Evolutionary conservation across 2,113 vertebrate genomes (phyloP).

Genomic region (Gopherus evgoodei): DNA sequence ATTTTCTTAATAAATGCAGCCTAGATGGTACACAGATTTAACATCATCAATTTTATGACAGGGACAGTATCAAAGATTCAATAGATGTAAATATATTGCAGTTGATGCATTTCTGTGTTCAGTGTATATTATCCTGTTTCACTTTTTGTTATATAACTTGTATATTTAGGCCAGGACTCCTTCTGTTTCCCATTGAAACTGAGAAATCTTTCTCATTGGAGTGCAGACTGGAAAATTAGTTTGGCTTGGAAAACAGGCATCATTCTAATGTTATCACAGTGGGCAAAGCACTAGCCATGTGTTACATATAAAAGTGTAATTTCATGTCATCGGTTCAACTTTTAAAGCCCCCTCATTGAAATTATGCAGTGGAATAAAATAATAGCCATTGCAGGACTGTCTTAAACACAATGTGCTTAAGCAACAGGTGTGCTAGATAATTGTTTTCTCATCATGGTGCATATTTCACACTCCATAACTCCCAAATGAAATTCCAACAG

Average conservation of each 20-base stretch:
- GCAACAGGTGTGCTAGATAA: conserved; percentile 76
- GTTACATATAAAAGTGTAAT: conserved; percentile 9
- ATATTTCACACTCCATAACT: conserved; percentile 78
- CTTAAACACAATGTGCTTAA: conserved; percentile 7
- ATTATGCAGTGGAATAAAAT: conserved; percentile 40
- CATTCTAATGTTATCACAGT: background rate
- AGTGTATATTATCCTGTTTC: background rate
- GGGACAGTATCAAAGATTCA: background rate
- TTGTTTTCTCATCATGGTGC: conserved; percentile 74
- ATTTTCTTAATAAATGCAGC: background rate
- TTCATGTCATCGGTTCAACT: conserved; percentile 23
- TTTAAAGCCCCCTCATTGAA: conserved; percentile 28
- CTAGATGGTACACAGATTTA: background rate
- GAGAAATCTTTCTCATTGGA: conserved; percentile 22
- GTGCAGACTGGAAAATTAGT: conserved; percentile 10
- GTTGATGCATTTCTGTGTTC: background rate
- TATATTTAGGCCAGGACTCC: background rate
- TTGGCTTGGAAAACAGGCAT: conserved; percentile 31
- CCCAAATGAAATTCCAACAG: conserved; percentile 76
- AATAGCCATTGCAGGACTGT: conserved; percentile 12
- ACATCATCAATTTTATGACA: background rate
- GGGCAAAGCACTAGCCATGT: background rate
- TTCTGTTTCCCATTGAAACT: conserved; percentile 39
- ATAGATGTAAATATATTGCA: background rate
- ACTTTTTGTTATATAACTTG: background rate